Conservation (phyloP, 2,888 invertebrate genomes). For the Noctua janthe region DNA sequence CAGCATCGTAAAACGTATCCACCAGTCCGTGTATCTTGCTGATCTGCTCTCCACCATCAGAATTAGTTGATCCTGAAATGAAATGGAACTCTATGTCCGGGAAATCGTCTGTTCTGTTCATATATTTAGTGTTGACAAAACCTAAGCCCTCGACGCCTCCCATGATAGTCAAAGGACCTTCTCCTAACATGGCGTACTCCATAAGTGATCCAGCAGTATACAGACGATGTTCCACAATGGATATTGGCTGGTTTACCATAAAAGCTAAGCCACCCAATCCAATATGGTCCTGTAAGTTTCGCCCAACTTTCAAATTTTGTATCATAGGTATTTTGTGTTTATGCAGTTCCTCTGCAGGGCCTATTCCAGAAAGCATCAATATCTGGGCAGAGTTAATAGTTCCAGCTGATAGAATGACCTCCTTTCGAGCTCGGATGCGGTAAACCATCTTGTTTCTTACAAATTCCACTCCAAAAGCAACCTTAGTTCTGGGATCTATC, state of each 20-base stretch:
- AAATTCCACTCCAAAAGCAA: slow-evolving; percentile 96
- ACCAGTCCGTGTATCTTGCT: slow-evolving; percentile 95
- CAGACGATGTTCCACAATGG: slow-evolving; percentile 94
- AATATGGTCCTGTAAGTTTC: slow-evolving; percentile 97
- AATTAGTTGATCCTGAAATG: slow-evolving; percentile 96
- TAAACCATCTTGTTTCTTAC: slow-evolving; percentile 93
- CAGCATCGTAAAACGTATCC: slow-evolving; percentile 93
- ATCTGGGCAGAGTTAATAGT: slow-evolving; percentile 98
- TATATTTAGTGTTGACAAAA: slow-evolving; percentile 96
- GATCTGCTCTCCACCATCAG: slow-evolving; percentile 95
- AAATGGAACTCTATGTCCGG: slow-evolving; percentile 98
- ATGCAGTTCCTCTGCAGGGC: slow-evolving; percentile 93
- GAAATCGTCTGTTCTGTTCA: slow-evolving; percentile 94
- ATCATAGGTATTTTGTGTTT: slow-evolving; percentile 94
- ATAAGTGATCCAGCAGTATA: slow-evolving; percentile 95
- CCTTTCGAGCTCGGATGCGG: slow-evolving; percentile 94
- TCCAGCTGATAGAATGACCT: slow-evolving; percentile 97
- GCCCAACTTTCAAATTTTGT: slow-evolving; percentile 95
- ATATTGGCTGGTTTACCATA: slow-evolving; percentile 94
- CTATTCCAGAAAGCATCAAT: slow-evolving; percentile 97
- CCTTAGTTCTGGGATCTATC: slow-evolving; percentile 93
- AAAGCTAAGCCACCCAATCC: slow-evolving; percentile 96
- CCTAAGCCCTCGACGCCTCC: slow-evolving; percentile 97
- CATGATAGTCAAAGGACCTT: slow-evolving; percentile 95
- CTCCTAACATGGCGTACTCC: slow-evolving; percentile 95